Base-by-base conservation (phyloP, 53 echinoderm and acorn worm genomes). In the Actinopyga echinites region DNA sequence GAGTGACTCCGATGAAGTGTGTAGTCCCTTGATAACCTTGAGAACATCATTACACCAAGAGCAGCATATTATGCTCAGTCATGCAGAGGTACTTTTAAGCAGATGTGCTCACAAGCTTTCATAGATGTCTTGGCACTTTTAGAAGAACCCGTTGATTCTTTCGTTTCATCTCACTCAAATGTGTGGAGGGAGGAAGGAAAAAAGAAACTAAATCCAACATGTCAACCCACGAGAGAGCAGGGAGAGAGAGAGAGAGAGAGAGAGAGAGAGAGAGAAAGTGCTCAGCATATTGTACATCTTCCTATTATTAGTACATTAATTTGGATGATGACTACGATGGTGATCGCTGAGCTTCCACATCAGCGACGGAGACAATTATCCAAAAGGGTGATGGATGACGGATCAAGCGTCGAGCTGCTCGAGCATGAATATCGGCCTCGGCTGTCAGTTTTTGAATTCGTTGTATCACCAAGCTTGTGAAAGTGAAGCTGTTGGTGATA, bases 251-350 rank as follows among this genome's bases (percentile, higher is more conserved):
- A n/a, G n/a, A n/a, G n/a, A n/a, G n/a, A 49, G 44, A 44, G 49
- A 49, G 44, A 44, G 49, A 49, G 17, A 49, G 49, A 49, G 49
- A 49, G 17, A 3, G 15, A 49, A 17, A 49, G 49, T 49, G 49
- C 49, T 49, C 49, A 49, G 49, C 49, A 13, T 49, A 15, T 40
- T 36, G 71, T 71, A 44, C 71, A 71, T 71, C 24, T 71, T 44
- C 42, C 43, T 71, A 71, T 71, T 71, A 71, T 71, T 71, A 71
- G 71, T 71, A 71, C 71, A 71, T 71, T 71, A 71, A 71, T 71
- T 71, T 71, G 44, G 45, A 71, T 24, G 71, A 71, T 65, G 65
- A 65, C 31, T 30, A 65, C 21, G 65, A 65, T 71, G 71, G 44
- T 26, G 71, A 71, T 71, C 71, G 45, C 28, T 71, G 42, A 71